Base-by-base conservation (phyloP, 1,140 invertebrate species). In the Lanistes nyassanus region DNA sequence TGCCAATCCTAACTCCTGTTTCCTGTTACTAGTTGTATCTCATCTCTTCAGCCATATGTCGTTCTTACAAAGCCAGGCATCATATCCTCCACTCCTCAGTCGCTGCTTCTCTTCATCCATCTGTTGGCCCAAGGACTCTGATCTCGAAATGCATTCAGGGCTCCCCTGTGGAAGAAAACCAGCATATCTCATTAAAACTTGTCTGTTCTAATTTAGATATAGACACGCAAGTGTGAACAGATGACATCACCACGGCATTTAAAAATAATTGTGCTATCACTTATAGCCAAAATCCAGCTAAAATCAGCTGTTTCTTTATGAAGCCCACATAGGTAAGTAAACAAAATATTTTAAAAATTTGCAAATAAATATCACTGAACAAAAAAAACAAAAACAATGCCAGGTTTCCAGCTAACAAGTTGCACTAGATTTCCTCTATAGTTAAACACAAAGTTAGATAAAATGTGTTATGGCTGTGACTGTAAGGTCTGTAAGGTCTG, bases 61-160 rank as follows among this genome's bases (percentile, higher is more conserved):
- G 3, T 60, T 23, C 70, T 60, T 29, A 72, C 70, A 34, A 23
- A 72, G 70, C 70, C 70, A 72, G 6, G 70, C 70, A 34, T 72
- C 70, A 29, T 72, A 72, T 21, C 70, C 70, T n/a, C 70, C 70
- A 2, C 13, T 37, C 26, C 70, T 55, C 36, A 72, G 56, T 39
- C 70, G 31, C 26, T 72, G 70, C 36, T 72, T 72, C 16, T 36
- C 34, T 11, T 72, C 56, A 23, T 72, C 70, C 70, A 72, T 72
- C 37, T 72, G 70, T 34, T 34, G 55, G n/a, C 23, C 37, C 34
- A 72, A 26, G 19, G 39, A n/a, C 26, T 72, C 55, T 39, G 56
- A 53, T 6, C 55, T 37, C 4, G 39, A 19, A 23, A 39, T 58
- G 13, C 55, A 31, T 37, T 72, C 70, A 31, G 23, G 6, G 37